Evolutionary conservation across 2,113 vertebrate species (phyloP).

Genomic region (Ceyx cyanopectus): DNA sequence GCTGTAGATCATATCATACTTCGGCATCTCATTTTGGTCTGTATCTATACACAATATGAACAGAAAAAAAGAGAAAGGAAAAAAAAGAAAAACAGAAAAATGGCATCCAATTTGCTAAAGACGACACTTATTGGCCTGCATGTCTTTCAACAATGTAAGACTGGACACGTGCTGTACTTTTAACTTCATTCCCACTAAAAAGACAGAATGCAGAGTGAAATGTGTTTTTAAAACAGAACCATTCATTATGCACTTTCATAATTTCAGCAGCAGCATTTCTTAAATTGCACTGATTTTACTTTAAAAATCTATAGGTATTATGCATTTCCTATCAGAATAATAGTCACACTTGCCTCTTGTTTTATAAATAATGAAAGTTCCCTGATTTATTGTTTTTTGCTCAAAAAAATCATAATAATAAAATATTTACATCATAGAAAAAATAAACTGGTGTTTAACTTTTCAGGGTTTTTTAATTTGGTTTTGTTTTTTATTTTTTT

Average conservation of each 20-base stretch:
- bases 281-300: background rate
- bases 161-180: background rate
- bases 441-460: background rate
- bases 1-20: background rate
- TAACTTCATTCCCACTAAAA: background rate
- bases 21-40: background rate
- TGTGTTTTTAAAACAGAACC: background rate
- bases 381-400: background rate
- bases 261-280: background rate
- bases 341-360: fast-evolving
- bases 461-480: background rate
- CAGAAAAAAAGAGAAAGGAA: background rate
- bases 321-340: background rate
- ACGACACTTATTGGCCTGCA: background rate
- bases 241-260: background rate
- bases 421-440: background rate
- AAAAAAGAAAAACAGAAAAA: background rate
- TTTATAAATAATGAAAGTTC: background rate
- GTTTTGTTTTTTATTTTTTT: background rate
- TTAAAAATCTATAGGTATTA: background rate
- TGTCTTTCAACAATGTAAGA: background rate
- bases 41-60: background rate
- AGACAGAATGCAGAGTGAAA: background rate
- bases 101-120: background rate
- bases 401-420: background rate